These are phyloP conservation scores for Aurelia sp. DNA, from an alignment of 30 jellyfish, hydroid and myxozoan genomes.

Conservation along the genomic window DNA sequence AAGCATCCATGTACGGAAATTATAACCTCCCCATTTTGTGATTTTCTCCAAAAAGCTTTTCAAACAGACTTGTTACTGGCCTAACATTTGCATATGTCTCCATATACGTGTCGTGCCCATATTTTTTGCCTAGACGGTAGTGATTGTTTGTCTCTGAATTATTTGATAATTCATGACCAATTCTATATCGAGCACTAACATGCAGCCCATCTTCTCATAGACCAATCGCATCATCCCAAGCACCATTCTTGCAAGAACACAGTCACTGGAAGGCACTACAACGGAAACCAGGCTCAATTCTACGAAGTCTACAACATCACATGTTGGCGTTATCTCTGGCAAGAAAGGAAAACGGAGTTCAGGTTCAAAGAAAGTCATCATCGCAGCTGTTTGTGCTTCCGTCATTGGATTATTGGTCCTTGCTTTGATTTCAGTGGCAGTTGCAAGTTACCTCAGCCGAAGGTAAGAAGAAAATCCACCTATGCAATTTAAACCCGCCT, in stretches of 20 bases:
- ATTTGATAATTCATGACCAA: no score
- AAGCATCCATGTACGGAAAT: no score
- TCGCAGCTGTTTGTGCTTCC: slow-evolving; percentile 28
- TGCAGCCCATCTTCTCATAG: no score
- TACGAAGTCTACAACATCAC: background rate
- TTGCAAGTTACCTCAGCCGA: background rate
- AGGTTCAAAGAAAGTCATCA: slow-evolving; percentile 4
- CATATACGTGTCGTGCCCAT: no score
- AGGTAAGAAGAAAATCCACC: slow-evolving; percentile 4
- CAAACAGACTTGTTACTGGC: no score
- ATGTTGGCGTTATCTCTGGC: background rate
- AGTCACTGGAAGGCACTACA: background rate
- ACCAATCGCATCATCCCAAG: no score
- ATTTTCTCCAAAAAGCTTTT: no score
- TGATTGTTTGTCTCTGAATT: no score
- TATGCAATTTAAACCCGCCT: background rate
- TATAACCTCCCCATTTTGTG: no score
- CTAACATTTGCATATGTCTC: no score
- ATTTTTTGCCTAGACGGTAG: no score
- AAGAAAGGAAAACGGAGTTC: background rate
- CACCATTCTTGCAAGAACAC: background rate
- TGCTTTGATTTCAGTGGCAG: background rate
- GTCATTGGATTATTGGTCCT: background rate
- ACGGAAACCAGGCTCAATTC: background rate
- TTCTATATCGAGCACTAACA: no score